Evolutionary conservation across 2,113 vertebrate species (phyloP).

Genomic region (Hiodon tergisus): DNA sequence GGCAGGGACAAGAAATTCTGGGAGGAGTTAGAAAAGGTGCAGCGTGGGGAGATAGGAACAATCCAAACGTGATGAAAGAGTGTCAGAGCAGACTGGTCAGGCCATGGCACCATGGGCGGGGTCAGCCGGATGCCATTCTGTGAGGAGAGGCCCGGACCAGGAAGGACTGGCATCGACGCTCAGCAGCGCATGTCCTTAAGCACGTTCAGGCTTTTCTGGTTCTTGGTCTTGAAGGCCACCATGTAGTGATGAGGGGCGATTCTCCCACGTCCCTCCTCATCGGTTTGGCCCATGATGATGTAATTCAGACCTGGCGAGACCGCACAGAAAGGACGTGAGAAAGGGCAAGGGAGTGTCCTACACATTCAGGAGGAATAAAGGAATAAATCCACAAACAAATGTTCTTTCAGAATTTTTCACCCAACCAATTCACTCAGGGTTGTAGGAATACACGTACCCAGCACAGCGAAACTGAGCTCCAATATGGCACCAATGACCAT

Average conservation of each 20-base stretch:
- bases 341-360: background rate
- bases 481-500: background rate
- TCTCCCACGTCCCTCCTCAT: slow-evolving; percentile 69
- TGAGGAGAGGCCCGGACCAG: no score
- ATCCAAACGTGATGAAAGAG: no score
- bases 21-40: no score
- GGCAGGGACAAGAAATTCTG: no score
- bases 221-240: slow-evolving; percentile 77
- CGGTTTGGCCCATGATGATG: slow-evolving; percentile 77
- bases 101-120: no score
- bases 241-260: slow-evolving; percentile 70
- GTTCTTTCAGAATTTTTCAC: background rate
- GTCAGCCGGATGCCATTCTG: background rate
- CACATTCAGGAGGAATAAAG: background rate
- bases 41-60: no score
- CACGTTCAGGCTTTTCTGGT: slow-evolving; percentile 68
- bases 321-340: background rate
- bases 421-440: no score
- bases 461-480: background rate
- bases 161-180: background rate
- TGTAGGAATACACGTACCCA: background rate
- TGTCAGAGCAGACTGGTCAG: no score
- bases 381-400: background rate
- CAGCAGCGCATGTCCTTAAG: slow-evolving; percentile 71
- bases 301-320: slow-evolving; percentile 72